phyloP scores from a whole-genome alignment of 1,140 invertebrate genomes.

The Oncopeltus fasciatus region DNA sequence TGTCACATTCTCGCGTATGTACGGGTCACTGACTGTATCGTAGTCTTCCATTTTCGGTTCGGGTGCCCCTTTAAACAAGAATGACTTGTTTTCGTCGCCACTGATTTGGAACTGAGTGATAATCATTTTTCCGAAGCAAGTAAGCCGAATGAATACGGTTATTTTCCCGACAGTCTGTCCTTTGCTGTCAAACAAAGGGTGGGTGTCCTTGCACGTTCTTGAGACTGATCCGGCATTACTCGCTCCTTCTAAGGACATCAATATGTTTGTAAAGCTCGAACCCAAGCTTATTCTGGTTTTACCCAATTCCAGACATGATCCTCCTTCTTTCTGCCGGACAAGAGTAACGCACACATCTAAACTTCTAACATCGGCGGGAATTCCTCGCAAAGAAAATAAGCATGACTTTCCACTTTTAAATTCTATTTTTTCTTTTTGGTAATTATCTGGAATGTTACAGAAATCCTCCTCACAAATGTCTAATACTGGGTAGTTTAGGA shows the following conservation, averaged over 20 bases:
- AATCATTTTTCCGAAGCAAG: conserved; percentile 47
- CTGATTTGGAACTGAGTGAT: conserved; percentile 44
- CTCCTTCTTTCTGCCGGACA: neutral
- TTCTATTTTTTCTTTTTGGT: conserved; percentile 23
- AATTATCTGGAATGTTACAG: conserved; percentile 24
- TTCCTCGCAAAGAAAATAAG: conserved; percentile 29
- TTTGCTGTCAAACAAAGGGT: conserved; percentile 33
- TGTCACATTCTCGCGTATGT: too few relatives aligned
- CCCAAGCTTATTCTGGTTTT: conserved; percentile 27
- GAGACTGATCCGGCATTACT: conserved; percentile 22
- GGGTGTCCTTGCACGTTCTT: conserved; percentile 41
- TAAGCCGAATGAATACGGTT: conserved; percentile 40
- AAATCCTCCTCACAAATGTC: conserved; percentile 28
- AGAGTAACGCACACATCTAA: neutral
- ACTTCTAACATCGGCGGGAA: neutral
- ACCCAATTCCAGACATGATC: conserved; percentile 27
- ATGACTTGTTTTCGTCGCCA: conserved; percentile 29
- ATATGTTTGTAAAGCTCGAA: conserved; percentile 27
- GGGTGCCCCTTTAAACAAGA: conserved; percentile 29
- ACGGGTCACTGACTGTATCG: too few relatives aligned
- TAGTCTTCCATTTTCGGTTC: too few relatives aligned
- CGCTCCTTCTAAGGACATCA: conserved; percentile 13
- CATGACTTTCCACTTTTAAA: conserved; percentile 35
- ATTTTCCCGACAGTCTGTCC: conserved; percentile 35
- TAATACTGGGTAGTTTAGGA: conserved; percentile 29